Conservation (phyloP, 1,140 invertebrate genomes). For the Lepidostoma basale region DNA sequence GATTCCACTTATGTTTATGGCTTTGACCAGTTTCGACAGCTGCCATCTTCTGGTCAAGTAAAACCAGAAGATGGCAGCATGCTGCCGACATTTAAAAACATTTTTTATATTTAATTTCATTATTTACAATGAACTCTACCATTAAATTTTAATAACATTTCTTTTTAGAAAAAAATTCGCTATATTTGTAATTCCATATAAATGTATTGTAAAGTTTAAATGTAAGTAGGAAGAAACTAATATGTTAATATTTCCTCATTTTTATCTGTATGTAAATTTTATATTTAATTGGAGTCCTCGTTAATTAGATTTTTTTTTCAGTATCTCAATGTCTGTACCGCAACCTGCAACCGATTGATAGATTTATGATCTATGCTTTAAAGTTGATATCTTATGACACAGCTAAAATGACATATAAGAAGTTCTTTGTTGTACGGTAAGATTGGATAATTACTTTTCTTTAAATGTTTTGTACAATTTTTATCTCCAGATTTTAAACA, state of each 20-base stretch:
- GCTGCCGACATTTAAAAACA: not conserved
- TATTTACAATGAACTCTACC: too few species aligned
- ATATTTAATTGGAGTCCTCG: too few species aligned
- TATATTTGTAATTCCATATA: not conserved
- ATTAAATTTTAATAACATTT: too few species aligned
- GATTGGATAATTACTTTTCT: constrained; percentile 11
- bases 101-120: too few species aligned
- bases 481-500: not conserved
- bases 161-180: not conserved
- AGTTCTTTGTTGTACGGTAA: constrained; percentile 44
- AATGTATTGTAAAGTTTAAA: not conserved
- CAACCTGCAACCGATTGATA: constrained; percentile 22
- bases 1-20: too few species aligned
- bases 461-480: not conserved
- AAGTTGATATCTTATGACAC: constrained; percentile 38
- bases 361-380: constrained; percentile 27
- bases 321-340: not conserved
- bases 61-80: not conserved
- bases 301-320: too few species aligned
- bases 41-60: not conserved
- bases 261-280: not conserved
- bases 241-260: not conserved
- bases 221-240: not conserved
- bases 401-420: constrained; percentile 35
- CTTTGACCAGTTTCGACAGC: too few species aligned